Conservation (phyloP, 2,888 invertebrate species). For the Hyposoter didymator region DNA sequence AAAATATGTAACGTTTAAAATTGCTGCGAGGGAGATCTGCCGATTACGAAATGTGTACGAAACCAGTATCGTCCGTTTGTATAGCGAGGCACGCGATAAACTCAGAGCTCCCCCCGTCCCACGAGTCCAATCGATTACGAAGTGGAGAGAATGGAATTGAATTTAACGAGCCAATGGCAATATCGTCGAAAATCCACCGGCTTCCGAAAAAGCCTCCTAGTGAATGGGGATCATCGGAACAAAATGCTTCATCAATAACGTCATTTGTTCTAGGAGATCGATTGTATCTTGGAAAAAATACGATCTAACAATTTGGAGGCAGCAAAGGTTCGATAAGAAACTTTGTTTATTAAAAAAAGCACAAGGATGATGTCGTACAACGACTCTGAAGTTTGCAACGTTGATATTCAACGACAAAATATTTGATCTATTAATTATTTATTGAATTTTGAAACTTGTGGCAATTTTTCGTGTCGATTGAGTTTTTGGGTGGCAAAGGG, state of each 20-base stretch:
- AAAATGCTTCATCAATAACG: conserved; percentile 53
- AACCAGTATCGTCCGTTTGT: conserved; percentile 2
- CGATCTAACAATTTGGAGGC: background rate
- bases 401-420: too few relatives aligned
- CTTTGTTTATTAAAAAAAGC: too few relatives aligned
- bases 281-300: conserved; percentile 8
- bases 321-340: background rate
- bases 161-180: conserved; percentile 40
- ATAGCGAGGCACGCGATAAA: conserved; percentile 3
- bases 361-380: too few relatives aligned
- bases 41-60: conserved; percentile 36
- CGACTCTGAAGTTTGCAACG: too few relatives aligned
- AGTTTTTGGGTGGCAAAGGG: too few relatives aligned
- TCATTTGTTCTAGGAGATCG: background rate
- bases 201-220: background rate
- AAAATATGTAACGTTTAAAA: conserved; percentile 45
- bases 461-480: too few relatives aligned
- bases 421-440: too few relatives aligned
- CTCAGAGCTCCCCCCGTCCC: conserved; percentile 23
- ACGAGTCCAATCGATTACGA: conserved; percentile 41
- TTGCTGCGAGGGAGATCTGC: conserved; percentile 13
- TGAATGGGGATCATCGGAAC: conserved; percentile 1
- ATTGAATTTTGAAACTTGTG: too few relatives aligned
- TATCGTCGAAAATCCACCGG: conserved; percentile 21
- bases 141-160: conserved; percentile 39